phyloP scores from a whole-genome alignment of 2,888 invertebrate genomes.

The Allolobophora icterica region DNA sequence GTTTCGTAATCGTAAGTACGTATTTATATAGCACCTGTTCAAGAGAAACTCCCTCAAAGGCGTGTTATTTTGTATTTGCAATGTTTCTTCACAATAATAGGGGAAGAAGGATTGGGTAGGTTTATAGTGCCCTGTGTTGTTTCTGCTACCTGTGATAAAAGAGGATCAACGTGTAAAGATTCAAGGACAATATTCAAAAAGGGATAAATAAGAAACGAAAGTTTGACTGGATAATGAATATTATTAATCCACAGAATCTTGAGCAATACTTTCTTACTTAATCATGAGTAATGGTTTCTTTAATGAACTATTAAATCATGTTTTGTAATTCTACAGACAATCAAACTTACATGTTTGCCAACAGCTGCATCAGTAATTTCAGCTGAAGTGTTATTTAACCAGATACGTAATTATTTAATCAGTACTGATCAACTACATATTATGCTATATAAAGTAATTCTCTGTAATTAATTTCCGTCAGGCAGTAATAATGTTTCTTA shows the following conservation, averaged over 20 bases:
- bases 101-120: not conserved
- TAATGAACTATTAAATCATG: not conserved
- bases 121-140: not conserved
- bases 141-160: not conserved
- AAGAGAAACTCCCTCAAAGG: no score
- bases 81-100: not conserved
- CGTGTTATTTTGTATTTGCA: not conserved
- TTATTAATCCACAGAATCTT: not conserved
- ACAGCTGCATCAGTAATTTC: conserved; percentile 11
- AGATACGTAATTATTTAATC: not conserved
- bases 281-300: not conserved
- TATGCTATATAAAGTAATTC: not conserved
- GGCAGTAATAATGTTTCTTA: not conserved
- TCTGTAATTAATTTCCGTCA: not conserved
- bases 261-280: not conserved
- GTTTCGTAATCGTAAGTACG: not conserved
- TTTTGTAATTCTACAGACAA: not conserved
- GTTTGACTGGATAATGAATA: not conserved
- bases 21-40: no score
- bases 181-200: not conserved
- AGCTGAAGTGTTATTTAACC: not conserved
- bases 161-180: not conserved
- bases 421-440: not conserved
- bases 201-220: not conserved
- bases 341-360: not conserved